Base-by-base conservation (phyloP, 1,140 invertebrate species). In the Halesus radiatus region DNA sequence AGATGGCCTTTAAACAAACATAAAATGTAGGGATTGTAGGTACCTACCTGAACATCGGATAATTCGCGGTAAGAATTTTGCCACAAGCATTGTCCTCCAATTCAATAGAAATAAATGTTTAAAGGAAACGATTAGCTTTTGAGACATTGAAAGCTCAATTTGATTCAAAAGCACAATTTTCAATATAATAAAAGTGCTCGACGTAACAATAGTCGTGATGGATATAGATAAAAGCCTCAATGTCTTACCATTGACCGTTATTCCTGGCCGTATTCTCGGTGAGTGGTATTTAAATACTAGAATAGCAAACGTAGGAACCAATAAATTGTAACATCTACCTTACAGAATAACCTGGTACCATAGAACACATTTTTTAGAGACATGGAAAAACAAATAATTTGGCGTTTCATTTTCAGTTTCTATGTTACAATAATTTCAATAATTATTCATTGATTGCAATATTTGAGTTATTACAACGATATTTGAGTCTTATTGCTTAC, bases 291-390 rank as follows among this genome's bases (percentile, higher is more conserved):
- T 82, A 82, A 82, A 82, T 82, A 79, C 64, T 60, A 64, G 29
- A 50, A 62, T 53, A 37, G 45, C 73, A 73, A 74, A 75, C 29
- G 64, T 37, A 78, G 72, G 62, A 82, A 79, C 77, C 81, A 66
- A 82, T 82, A 79, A 82, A 62, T 82, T 72, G 81, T 82, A 76
- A 76, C 81, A 26, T 50, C 54, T 66, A 62, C 78, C 72, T 50
- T 66, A 77, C 7, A 32, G n/a, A 18, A 23, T 52, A 53, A 52
- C 32, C 32, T 72, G 37, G 37, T 45, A 10, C 37, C 37, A 45
- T 7, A 45, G 37, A 45, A 45, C 37, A 13, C 8, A 45, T 45
- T 45, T 45, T 45, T 13, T 7, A 45, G 10, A 13, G 37, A 45
- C 10, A 13, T 10, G 1, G 1, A 45, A n/a, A n/a, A n/a, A n/a